Conservation (phyloP, 1,140 invertebrate genomes). For the Protaetia brevitarsis region DNA sequence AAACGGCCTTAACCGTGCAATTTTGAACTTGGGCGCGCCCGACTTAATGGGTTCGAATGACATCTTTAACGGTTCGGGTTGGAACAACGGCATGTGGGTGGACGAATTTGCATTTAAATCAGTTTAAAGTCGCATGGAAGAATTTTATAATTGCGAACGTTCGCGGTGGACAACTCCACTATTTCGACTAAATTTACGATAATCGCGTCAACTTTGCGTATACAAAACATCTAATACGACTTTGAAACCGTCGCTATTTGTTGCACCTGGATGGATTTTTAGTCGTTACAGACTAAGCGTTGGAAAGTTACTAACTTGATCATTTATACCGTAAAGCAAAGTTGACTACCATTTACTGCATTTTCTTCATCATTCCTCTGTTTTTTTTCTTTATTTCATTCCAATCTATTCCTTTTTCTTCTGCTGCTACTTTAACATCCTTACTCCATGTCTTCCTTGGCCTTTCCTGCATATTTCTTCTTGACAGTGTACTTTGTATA, state of each 20-base stretch:
- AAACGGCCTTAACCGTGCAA: neutral
- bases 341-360: too few relatives aligned
- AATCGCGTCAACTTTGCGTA: neutral
- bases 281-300: too few relatives aligned
- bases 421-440: too few relatives aligned
- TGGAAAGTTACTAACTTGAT: too few relatives aligned
- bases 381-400: too few relatives aligned
- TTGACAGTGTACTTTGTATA: too few relatives aligned
- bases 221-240: neutral
- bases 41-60: constrained; percentile 5
- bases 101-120: constrained; percentile 10
- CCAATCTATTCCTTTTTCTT: too few relatives aligned
- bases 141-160: constrained; percentile 3
- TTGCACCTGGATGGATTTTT: neutral
- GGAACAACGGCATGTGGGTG: neutral
- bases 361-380: too few relatives aligned
- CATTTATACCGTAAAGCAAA: too few relatives aligned
- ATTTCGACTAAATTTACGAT: constrained; percentile 1
- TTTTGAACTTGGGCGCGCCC: constrained; percentile 9
- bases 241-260: neutral
- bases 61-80: neutral
- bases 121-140: neutral
- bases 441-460: too few relatives aligned
- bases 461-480: too few relatives aligned
- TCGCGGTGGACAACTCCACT: too few relatives aligned